phyloP scores from a whole-genome alignment of 1,140 invertebrate genomes.

The Anastrepha ludens region DNA sequence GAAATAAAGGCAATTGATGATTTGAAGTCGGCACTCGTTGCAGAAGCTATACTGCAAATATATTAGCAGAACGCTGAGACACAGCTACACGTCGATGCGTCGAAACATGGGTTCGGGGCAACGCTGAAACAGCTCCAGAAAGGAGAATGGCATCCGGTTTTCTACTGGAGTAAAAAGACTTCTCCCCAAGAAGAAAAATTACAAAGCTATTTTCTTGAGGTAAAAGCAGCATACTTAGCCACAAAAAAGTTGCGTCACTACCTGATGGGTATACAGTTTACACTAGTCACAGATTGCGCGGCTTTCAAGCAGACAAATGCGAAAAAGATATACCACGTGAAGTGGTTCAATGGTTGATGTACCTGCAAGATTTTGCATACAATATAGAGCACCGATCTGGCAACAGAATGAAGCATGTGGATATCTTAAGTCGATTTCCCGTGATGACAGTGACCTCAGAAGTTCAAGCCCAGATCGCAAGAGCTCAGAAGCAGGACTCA shows the following conservation, averaged over 20 bases:
- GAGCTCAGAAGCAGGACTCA: not conserved
- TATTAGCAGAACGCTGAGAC: slow-evolving; percentile 53
- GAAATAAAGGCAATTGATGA: not conserved
- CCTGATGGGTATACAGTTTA: slow-evolving; percentile 69
- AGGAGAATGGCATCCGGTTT: slow-evolving; percentile 42
- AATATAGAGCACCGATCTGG: slow-evolving; percentile 71
- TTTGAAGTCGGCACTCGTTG: slow-evolving; percentile 1
- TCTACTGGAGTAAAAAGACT: slow-evolving; percentile 47
- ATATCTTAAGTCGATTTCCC: not conserved
- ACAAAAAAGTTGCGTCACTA: slow-evolving; percentile 69
- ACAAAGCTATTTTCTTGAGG: slow-evolving; percentile 58
- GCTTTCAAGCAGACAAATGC: slow-evolving; percentile 68
- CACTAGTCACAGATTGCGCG: slow-evolving; percentile 70
- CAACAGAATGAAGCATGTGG: not conserved
- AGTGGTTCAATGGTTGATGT: slow-evolving; percentile 69
- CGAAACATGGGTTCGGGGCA: slow-evolving; percentile 64
- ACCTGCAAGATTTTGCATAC: slow-evolving; percentile 70
- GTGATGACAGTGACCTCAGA: not conserved
- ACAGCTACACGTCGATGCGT: slow-evolving; percentile 70
- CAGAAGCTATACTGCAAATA: slow-evolving; percentile 35
- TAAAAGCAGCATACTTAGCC: slow-evolving; percentile 64
- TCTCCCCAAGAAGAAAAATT: slow-evolving; percentile 46
- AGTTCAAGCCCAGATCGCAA: not conserved
- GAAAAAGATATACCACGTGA: slow-evolving; percentile 67
- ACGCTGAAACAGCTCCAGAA: slow-evolving; percentile 60